These are phyloP conservation scores for Tridacna crocea DNA, from an alignment of 2,888 invertebrate species.

Conservation along the genomic window DNA sequence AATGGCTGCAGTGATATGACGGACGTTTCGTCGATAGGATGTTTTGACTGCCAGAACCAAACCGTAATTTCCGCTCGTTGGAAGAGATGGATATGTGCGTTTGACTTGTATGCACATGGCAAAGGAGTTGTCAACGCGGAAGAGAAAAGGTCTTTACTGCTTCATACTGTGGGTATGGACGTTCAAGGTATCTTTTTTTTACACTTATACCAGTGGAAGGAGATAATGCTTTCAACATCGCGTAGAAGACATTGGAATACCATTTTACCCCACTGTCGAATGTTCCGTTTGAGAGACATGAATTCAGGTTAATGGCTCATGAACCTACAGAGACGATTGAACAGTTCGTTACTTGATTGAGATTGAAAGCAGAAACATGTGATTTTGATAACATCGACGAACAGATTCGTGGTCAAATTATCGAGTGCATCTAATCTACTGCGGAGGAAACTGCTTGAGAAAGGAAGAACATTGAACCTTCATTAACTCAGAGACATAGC, in stretches of 20 bases:
- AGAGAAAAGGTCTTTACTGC: too few relatives aligned
- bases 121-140: too few relatives aligned
- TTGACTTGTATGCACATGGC: too few relatives aligned
- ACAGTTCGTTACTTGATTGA: conserved; percentile 28
- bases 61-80: too few relatives aligned
- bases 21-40: too few relatives aligned
- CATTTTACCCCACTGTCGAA: neutral
- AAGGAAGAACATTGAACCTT: conserved; percentile 4
- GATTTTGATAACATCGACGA: conserved; percentile 24
- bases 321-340: conserved; percentile 17
- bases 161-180: too few relatives aligned
- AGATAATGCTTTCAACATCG: too few relatives aligned
- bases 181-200: too few relatives aligned
- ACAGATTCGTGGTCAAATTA: conserved; percentile 20
- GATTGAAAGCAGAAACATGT: conserved; percentile 25
- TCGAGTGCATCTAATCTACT: neutral
- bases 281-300: neutral
- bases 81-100: too few relatives aligned
- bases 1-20: too few relatives aligned
- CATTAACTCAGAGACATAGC: neutral
- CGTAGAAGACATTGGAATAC: neutral
- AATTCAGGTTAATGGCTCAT: conserved; percentile 29
- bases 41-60: too few relatives aligned
- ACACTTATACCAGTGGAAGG: too few relatives aligned
- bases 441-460: neutral